A percentile compares a stretch with the other conserved stretches of the same genome.
Conservation (phyloP, 64 coral and sea anemone genomes). For the Exaiptasia diaphana region DNA sequence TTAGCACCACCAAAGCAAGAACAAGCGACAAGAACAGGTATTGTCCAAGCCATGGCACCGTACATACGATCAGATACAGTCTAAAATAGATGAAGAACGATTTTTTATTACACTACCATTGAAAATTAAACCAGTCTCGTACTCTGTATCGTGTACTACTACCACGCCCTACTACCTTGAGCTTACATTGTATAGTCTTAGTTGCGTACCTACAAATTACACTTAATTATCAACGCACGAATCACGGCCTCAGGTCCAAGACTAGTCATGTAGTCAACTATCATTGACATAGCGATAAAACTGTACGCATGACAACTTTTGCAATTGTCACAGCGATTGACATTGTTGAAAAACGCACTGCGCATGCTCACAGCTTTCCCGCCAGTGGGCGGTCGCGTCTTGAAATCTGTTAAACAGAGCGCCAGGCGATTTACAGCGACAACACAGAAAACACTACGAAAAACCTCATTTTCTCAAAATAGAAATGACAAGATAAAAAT, state of each 20-base stretch:
- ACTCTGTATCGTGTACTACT: neutral
- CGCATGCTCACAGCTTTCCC: too few relatives aligned
- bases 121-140: neutral
- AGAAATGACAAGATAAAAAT: too few relatives aligned
- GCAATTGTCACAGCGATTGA: too few relatives aligned
- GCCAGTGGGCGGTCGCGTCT: too few relatives aligned
- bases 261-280: neutral
- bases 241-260: neutral
- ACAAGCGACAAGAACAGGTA: conserved; percentile 72
- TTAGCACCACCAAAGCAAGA: conserved; percentile 76
- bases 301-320: too few relatives aligned
- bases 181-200: too few relatives aligned
- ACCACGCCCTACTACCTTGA: neutral
- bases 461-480: too few relatives aligned
- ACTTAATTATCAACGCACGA: neutral
- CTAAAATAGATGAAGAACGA: conserved; percentile 11
- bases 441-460: too few relatives aligned
- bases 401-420: too few relatives aligned
- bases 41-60: conserved; percentile 77
- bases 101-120: neutral
- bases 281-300: too few relatives aligned
- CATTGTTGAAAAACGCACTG: too few relatives aligned
- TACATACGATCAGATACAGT: conserved; percentile 50
- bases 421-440: too few relatives aligned
- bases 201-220: neutral